Evolutionary conservation across 2,888 invertebrate genomes (phyloP).

Genomic region (Zaprionus obscuricornis): DNA sequence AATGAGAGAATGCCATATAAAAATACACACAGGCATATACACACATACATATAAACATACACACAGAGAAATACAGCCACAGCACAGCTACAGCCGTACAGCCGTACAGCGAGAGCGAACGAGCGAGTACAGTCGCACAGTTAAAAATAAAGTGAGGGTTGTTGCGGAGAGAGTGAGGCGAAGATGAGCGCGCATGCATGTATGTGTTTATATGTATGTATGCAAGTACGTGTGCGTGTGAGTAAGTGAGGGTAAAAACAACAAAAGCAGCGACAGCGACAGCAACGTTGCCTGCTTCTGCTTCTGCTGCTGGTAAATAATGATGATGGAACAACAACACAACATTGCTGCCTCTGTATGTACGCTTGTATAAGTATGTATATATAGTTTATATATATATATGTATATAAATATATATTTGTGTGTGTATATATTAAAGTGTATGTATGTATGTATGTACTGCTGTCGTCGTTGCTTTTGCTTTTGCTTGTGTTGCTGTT

Average conservation of each 20-base stretch:
- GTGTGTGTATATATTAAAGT: conserved; percentile 17
- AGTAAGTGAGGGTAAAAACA: conserved; percentile 70
- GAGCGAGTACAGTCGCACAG: conserved; percentile 81
- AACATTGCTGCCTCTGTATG: conserved; percentile 28
- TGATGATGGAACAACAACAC: conserved; percentile 75
- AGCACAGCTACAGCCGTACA: conserved; percentile 19
- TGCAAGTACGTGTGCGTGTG: conserved; percentile 13
- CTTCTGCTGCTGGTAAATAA: conserved; percentile 73
- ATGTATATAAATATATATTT: conserved; percentile 8
- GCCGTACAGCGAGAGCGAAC: conserved; percentile 62
- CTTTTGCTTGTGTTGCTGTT: conserved; percentile 30
- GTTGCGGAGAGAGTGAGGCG: conserved; percentile 42
- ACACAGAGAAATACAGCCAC: conserved; percentile 9
- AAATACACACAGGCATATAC: conserved; percentile 55
- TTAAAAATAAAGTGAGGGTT: conserved; percentile 79
- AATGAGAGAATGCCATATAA: conserved; percentile 75
- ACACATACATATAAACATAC: conserved; percentile 5
- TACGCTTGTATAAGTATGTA: background rate
- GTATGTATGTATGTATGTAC: conserved; percentile 46
- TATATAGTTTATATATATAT: too few species aligned
- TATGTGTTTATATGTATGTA: conserved; percentile 5
- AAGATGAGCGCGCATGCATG: conserved; percentile 27
- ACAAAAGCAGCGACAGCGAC: conserved; percentile 60
- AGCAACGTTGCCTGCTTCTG: conserved; percentile 21
- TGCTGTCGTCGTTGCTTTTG: conserved; percentile 25